A percentile compares a stretch with the other conserved stretches of the same genome.
Conservation (phyloP, 30 jellyfish, hydroid and myxozoan genomes). For the Calvadosia cruxmelitensis region DNA sequence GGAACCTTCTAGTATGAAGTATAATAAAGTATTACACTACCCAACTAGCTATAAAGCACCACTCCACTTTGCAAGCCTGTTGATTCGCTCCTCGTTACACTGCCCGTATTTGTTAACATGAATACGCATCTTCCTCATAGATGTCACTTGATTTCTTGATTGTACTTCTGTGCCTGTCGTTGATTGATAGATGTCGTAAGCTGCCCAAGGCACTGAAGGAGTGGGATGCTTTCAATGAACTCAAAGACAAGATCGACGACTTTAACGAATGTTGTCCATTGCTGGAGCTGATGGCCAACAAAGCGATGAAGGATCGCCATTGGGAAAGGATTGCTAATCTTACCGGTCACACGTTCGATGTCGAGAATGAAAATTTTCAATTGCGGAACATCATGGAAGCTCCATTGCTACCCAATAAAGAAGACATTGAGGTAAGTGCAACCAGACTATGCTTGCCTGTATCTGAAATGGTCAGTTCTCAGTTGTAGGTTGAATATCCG, state of each 20-base stretch:
- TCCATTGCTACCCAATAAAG: slow-evolving; percentile 58
- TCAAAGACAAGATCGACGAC: slow-evolving; percentile 81
- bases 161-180: no score
- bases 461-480: no score
- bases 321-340: slow-evolving; percentile 86
- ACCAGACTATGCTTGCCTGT: no score
- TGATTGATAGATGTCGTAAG: slow-evolving; percentile 67
- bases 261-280: slow-evolving; percentile 94
- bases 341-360: slow-evolving; percentile 79
- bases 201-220: slow-evolving; percentile 92
- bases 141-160: no score
- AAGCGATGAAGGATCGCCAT: slow-evolving; percentile 91
- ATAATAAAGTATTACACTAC: no score
- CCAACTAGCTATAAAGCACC: no score
- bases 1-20: no score
- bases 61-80: no score
- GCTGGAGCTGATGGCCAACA: slow-evolving; percentile 91
- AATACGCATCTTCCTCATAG: no score
- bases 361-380: slow-evolving; percentile 70
- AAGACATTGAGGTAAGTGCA: slow-evolving; percentile 89
- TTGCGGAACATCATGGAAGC: slow-evolving; percentile 98
- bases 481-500: no score
- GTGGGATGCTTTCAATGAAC: slow-evolving; percentile 91
- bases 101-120: no score
- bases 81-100: no score